Percentiles rank a stretch among this genome's conserved stretches.
These are phyloP conservation scores for Trididemnum miniatum DNA, from an alignment of 23 tunicate genomes.

Conservation along the genomic window DNA sequence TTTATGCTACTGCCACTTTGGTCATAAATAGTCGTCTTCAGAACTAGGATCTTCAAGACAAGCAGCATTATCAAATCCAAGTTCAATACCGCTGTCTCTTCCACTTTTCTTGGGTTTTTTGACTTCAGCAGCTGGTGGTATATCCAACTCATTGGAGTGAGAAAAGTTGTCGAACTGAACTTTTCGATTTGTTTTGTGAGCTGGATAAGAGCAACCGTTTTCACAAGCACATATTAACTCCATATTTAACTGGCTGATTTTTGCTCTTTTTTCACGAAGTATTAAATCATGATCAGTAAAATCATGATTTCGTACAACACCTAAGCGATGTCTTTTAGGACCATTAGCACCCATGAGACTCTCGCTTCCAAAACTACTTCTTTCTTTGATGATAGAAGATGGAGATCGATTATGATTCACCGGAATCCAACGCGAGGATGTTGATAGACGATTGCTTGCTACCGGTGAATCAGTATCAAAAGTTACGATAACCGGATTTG, in stretches of 20 bases:
- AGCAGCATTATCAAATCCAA: conserved; percentile 36
- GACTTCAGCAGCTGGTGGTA: neutral
- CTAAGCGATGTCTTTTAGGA: neutral
- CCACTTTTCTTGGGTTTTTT: neutral
- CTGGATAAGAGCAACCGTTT: neutral
- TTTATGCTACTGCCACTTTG: no score
- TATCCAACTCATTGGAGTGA: neutral
- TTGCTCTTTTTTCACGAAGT: neutral
- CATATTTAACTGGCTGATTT: neutral
- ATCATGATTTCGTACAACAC: neutral
- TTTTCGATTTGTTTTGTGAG: neutral
- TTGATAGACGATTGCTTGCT: neutral
- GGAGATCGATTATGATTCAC: neutral
- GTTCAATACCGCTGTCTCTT: conserved; percentile 49
- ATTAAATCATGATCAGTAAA: neutral
- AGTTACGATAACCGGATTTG: neutral
- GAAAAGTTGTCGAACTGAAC: conserved; percentile 14
- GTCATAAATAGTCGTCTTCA: conserved; percentile 29
- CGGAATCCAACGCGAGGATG: neutral
- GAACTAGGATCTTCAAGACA: conserved; percentile 13
- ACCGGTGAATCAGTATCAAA: neutral
- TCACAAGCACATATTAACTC: neutral
- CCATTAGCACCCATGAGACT: neutral
- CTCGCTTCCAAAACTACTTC: neutral
- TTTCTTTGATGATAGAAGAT: conserved; percentile 9